phyloP scores from a whole-genome alignment of 2,888 invertebrate genomes.

The Leptopilina drosophilae region DNA sequence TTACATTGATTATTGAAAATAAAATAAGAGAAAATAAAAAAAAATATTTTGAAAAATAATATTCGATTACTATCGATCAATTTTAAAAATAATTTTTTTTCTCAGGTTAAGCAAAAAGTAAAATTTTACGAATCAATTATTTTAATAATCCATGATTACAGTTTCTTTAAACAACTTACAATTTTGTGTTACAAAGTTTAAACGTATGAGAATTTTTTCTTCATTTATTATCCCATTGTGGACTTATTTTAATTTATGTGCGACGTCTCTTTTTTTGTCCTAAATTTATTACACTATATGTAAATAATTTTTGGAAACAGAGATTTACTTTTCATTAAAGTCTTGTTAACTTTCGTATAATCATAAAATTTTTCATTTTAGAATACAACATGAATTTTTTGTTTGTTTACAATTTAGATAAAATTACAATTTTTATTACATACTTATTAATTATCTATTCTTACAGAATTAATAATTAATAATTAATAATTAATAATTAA shows the following conservation, averaged over 20 bases:
- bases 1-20: too few relatives aligned
- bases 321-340: conserved; percentile 4
- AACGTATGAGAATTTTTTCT: background rate
- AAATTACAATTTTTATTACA: conserved; percentile 21
- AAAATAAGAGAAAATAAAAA: too few relatives aligned
- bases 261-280: background rate
- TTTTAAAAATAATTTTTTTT: background rate
- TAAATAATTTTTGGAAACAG: conserved; percentile 4
- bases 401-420: background rate
- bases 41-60: too few relatives aligned
- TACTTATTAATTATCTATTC: background rate
- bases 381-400: conserved; percentile 5
- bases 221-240: background rate
- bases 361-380: background rate
- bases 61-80: too few relatives aligned
- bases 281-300: background rate
- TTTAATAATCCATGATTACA: conserved; percentile 33
- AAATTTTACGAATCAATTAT: conserved; percentile 13
- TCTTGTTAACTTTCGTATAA: conserved; percentile 14
- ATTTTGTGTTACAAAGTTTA: conserved; percentile 9
- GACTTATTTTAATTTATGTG: conserved; percentile 8
- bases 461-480: too few relatives aligned
- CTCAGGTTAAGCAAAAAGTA: background rate
- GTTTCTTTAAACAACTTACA: conserved; percentile 15
- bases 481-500: too few relatives aligned